A percentile compares a stretch with the other conserved stretches of the same genome.
These are phyloP conservation scores for Hemibagrus guttatus DNA, from an alignment of 2,797 vertebrate genomes.

Conservation along the genomic window DNA sequence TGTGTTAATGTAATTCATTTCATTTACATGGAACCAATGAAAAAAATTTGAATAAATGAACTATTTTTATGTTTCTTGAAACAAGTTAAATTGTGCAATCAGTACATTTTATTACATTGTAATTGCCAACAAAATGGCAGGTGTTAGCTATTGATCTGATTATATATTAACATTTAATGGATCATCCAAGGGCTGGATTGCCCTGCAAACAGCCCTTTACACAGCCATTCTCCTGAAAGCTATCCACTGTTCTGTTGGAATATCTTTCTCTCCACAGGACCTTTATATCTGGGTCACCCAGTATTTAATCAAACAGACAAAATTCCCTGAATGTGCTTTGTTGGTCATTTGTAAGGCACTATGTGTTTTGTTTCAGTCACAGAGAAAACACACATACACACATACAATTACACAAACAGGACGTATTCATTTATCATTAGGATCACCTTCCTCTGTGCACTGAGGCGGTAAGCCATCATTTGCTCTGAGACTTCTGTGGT, in stretches of 20 bases:
- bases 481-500: constrained; percentile 11
- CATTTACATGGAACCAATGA: not conserved
- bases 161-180: constrained; percentile 38
- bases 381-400: constrained; percentile 15
- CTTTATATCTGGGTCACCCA: constrained; percentile 51
- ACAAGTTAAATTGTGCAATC: not conserved
- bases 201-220: constrained; percentile 15
- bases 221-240: constrained; percentile 21
- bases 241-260: constrained; percentile 28
- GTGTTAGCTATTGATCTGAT: constrained; percentile 22
- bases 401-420: constrained; percentile 20
- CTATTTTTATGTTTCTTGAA: not conserved
- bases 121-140: constrained; percentile 23
- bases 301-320: constrained; percentile 52
- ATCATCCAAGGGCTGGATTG: constrained; percentile 2
- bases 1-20: not conserved
- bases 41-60: not conserved
- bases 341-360: constrained; percentile 36
- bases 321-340: constrained; percentile 47
- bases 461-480: constrained; percentile 17
- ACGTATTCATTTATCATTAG: constrained; percentile 30
- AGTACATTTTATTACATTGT: constrained; percentile 9
- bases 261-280: constrained; percentile 34
- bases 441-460: constrained; percentile 26
- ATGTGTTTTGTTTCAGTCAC: constrained; percentile 39